Evolutionary conservation across 2,888 invertebrate species (phyloP).

Genomic region (Diloba caeruleocephala): DNA sequence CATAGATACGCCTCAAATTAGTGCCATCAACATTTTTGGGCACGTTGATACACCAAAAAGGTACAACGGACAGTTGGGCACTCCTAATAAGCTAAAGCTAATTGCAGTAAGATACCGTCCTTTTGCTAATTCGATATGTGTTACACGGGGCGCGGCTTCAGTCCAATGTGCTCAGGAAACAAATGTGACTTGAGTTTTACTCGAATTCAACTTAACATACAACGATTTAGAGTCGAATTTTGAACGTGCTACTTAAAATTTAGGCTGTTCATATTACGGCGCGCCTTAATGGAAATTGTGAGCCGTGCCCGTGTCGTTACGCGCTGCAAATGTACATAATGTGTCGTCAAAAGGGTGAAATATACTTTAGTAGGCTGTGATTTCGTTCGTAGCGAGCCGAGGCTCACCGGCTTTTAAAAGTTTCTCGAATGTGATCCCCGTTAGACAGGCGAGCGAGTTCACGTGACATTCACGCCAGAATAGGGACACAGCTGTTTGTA

Average conservation of each 20-base stretch:
- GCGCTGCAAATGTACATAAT: conserved; percentile 88
- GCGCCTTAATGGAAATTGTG: conserved; percentile 86
- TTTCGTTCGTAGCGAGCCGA: conserved; percentile 77
- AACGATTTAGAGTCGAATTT: conserved; percentile 67
- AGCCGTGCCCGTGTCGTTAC: conserved; percentile 87
- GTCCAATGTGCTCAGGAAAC: conserved; percentile 61
- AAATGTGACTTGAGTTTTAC: conserved; percentile 55
- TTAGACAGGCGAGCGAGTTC: conserved; percentile 67
- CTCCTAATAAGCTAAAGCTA: conserved; percentile 85
- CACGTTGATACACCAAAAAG: conserved; percentile 40
- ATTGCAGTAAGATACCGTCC: conserved; percentile 88
- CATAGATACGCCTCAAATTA: conserved; percentile 34
- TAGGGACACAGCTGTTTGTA: conserved; percentile 47
- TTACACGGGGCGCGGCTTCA: conserved; percentile 80
- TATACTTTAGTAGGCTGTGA: conserved; percentile 86
- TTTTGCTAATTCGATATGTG: conserved; percentile 88
- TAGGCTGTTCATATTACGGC: conserved; percentile 72
- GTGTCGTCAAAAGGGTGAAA: conserved; percentile 89
- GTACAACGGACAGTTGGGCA: conserved; percentile 64
- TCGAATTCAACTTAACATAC: conserved; percentile 51
- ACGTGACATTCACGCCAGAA: conserved; percentile 51
- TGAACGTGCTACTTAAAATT: conserved; percentile 62
- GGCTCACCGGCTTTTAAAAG: conserved; percentile 81
- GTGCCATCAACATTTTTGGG: conserved; percentile 33
- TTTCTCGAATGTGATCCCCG: conserved; percentile 77